These are phyloP conservation scores for Petrolisthes cinctipes DNA, from an alignment of 2,888 invertebrate genomes.

Conservation along the genomic window DNA sequence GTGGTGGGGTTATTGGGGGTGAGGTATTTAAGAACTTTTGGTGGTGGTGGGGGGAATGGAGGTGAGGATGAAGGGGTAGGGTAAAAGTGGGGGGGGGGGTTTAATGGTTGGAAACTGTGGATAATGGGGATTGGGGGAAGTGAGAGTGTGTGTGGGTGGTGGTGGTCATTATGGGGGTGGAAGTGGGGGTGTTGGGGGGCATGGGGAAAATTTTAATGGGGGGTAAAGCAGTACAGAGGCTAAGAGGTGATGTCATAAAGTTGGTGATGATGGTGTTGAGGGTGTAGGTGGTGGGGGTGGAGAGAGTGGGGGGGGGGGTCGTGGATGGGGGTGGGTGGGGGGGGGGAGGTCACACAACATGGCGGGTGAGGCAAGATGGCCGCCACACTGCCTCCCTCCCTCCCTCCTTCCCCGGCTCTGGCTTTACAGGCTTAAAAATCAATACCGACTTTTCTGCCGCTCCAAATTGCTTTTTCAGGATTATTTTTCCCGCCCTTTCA, in stretches of 20 bases:
- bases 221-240: neutral
- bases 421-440: conserved; percentile 11
- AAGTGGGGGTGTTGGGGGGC: neutral
- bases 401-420: neutral
- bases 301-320: neutral
- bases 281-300: neutral
- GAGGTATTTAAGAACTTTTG: neutral
- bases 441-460: neutral
- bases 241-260: neutral
- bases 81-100: neutral
- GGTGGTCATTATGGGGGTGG: neutral
- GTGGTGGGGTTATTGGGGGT: neutral
- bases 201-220: neutral
- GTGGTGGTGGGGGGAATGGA: neutral
- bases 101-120: neutral
- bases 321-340: neutral
- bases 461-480: conserved; percentile 7
- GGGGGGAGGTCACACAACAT: conserved; percentile 4
- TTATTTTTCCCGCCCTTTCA: conserved; percentile 1
- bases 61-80: neutral
- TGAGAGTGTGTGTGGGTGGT: neutral
- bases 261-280: neutral
- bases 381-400: neutral
- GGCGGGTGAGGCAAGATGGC: conserved; percentile 11
- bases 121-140: neutral